Percentiles rank a stretch among this genome's conserved stretches.
Conservation (phyloP, 2,888 invertebrate species). For the Steinernema hermaphroditum region DNA sequence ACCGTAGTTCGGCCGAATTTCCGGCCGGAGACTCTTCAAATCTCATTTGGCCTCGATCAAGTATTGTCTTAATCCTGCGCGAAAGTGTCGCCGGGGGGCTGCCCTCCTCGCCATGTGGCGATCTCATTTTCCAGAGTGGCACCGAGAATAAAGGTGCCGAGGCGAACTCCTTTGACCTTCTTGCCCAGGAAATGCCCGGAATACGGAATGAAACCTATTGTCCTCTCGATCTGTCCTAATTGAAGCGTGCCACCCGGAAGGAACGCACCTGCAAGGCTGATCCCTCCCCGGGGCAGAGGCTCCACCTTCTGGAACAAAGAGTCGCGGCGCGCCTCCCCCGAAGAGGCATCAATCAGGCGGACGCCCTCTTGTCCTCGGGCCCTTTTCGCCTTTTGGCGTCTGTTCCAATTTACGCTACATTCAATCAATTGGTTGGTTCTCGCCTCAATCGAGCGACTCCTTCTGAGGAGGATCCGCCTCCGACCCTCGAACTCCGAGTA, state of each 20-base stretch:
- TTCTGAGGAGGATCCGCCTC: slow-evolving; percentile 9
- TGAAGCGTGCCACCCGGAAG: too few species aligned
- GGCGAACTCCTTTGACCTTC: too few species aligned
- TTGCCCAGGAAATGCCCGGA: too few species aligned
- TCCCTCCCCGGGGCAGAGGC: too few species aligned
- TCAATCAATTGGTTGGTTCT: slow-evolving; percentile 23
- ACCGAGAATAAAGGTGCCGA: slow-evolving; percentile 5
- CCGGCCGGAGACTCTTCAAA: neutral
- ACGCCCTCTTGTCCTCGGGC: slow-evolving; percentile 1
- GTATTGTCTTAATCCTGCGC: slow-evolving; percentile 21
- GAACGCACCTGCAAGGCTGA: too few species aligned
- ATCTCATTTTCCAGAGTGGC: slow-evolving; percentile 17
- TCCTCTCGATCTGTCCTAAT: too few species aligned
- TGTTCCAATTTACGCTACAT: slow-evolving; percentile 29
- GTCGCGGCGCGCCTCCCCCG: neutral
- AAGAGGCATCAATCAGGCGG: slow-evolving; percentile 20
- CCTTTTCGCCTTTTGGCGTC: slow-evolving; percentile 17
- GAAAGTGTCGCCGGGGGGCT: neutral
- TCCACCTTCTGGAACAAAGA: neutral
- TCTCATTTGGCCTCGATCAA: slow-evolving; percentile 25
- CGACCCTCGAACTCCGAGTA: slow-evolving; percentile 20
- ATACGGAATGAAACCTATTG: too few species aligned
- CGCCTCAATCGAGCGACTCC: slow-evolving; percentile 19
- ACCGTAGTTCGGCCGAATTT: neutral
- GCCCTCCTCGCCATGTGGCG: neutral